Conservation (phyloP, 2,113 vertebrate genomes). For the Varanus komodoensis region DNA sequence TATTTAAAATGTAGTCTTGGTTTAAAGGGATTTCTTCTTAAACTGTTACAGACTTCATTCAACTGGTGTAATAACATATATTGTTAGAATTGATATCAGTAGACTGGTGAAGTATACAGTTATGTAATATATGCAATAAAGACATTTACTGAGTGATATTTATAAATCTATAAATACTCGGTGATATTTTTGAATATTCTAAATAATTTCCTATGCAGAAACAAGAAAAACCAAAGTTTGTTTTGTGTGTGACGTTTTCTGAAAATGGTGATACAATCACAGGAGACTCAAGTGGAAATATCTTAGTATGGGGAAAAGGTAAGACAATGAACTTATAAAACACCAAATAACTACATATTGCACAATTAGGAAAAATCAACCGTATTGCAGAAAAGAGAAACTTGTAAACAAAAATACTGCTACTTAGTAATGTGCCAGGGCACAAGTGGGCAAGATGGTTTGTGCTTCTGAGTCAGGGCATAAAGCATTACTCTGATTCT, state of each 20-base stretch:
- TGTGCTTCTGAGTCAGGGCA: not conserved
- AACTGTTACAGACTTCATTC: not conserved
- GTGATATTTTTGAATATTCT: constrained; percentile 51
- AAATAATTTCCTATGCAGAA: constrained; percentile 83
- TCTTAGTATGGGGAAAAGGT: constrained; percentile 99
- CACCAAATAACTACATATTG: not conserved
- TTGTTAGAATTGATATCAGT: not conserved
- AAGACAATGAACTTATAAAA: constrained; percentile 53
- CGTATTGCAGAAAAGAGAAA: not conserved
- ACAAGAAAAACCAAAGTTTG: constrained; percentile 99
- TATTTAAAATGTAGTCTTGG: not conserved
- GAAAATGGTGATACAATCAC: constrained; percentile 98
- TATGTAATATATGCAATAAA: constrained; percentile 9
- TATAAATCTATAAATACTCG: constrained; percentile 38
- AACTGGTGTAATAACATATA: not conserved
- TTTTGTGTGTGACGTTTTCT: constrained; percentile 97
- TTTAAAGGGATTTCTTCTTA: not conserved
- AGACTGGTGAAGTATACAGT: not conserved
- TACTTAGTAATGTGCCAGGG: not conserved
- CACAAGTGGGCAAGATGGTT: not conserved
- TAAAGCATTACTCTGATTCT: not conserved
- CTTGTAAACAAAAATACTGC: not conserved
- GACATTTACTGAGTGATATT: constrained; percentile 28
- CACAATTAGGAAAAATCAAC: not conserved
- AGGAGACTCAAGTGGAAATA: constrained; percentile 97